Percentiles rank a stretch among this genome's conserved stretches.
Conservation (phyloP, 2,113 vertebrate genomes). For the Cynocephalus volans region DNA sequence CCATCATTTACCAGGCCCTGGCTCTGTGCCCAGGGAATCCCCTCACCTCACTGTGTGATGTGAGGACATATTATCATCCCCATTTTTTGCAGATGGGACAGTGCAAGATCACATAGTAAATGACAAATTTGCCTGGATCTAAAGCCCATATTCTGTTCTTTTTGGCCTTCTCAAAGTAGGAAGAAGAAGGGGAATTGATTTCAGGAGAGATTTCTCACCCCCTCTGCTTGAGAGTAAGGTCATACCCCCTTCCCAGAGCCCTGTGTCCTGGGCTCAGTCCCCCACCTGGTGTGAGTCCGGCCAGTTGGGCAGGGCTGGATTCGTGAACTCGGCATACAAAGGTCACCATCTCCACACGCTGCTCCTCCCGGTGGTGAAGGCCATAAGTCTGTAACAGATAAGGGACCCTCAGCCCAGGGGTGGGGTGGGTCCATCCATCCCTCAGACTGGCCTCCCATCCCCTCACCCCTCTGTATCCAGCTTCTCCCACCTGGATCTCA, state of each 20-base stretch:
- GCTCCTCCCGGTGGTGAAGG: constrained; percentile 95
- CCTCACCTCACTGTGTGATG: not conserved
- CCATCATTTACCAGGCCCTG: not conserved
- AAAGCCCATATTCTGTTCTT: not conserved
- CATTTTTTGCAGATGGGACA: not conserved
- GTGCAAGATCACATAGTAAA: not conserved
- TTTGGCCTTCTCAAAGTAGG: constrained; percentile 13
- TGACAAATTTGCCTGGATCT: not conserved
- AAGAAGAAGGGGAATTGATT: not conserved
- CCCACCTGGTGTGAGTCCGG: constrained; percentile 96
- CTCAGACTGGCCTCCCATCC: not conserved
- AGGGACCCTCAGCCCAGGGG: not conserved
- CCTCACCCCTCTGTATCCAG: not conserved
- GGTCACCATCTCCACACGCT: constrained; percentile 97
- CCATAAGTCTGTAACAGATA: constrained; percentile 94
- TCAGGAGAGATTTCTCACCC: not conserved
- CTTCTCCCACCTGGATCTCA: constrained; percentile 96
- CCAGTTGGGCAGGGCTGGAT: constrained; percentile 93
- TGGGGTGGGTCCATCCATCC: not conserved
- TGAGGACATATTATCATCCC: not conserved
- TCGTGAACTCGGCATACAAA: constrained; percentile 97
- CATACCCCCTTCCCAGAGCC: not conserved
- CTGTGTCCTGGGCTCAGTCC: constrained; percentile 64
- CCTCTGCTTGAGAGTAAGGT: not conserved
- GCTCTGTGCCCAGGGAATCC: not conserved